Conservation (phyloP, 2,113 vertebrate species). For the Barbus barbus region DNA sequence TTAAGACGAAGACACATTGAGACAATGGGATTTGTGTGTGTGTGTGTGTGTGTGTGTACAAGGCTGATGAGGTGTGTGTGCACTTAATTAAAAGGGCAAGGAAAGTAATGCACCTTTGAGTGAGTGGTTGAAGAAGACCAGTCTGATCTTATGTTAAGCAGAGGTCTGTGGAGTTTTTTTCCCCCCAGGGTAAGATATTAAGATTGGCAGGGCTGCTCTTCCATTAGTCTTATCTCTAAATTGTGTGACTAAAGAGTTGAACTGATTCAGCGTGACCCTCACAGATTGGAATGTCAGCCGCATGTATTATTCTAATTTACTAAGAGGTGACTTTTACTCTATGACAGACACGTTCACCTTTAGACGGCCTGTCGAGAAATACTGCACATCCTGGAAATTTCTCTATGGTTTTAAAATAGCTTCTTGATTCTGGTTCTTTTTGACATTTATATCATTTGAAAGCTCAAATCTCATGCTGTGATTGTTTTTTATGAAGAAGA, state of each 20-base stretch:
- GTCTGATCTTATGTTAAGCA: constrained; percentile 1
- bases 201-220: constrained; percentile 46
- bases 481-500: not conserved
- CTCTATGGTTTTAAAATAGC: not conserved
- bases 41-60: not conserved
- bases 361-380: not conserved
- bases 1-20: no score
- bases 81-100: not conserved
- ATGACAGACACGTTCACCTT: constrained; percentile 9
- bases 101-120: not conserved
- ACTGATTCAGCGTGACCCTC: constrained; percentile 35
- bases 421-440: not conserved
- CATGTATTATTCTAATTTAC: constrained; percentile 44
- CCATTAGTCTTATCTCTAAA: constrained; percentile 30
- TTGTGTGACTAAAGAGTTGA: constrained; percentile 37
- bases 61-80: not conserved
- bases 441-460: not conserved
- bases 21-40: no score
- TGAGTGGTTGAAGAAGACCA: constrained; percentile 2
- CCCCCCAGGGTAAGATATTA: not conserved
- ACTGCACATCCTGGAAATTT: not conserved
- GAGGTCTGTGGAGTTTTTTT: not conserved
- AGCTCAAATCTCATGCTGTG: not conserved
- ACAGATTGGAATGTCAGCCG: constrained; percentile 40
- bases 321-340: constrained; percentile 45